Conservation (phyloP, 2,797 vertebrate species). For the Phoxinus dragarum region DNA sequence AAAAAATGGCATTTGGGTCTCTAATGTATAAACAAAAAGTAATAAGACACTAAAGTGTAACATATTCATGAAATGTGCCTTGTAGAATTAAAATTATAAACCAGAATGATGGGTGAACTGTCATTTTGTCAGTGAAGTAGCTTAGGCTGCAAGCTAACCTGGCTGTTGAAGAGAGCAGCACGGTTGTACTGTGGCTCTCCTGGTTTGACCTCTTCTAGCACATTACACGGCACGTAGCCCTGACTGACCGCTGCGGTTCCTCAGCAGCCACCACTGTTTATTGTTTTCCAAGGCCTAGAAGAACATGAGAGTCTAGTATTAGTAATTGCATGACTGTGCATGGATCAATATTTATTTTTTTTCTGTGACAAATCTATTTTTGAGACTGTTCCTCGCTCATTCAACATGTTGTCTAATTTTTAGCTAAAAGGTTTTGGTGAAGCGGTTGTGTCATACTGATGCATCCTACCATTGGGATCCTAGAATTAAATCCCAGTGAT, state of each 20-base stretch:
- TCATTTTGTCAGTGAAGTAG: not conserved
- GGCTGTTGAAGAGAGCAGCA: conserved; percentile 54
- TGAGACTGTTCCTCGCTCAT: not conserved
- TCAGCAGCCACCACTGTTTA: conserved; percentile 85
- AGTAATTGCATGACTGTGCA: not conserved
- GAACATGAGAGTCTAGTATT: conserved; percentile 16
- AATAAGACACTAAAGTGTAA: not conserved
- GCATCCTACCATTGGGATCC: not conserved
- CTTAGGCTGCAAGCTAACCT: conserved; percentile 49
- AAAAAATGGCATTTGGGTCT: not conserved
- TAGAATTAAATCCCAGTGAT: conserved; percentile 35
- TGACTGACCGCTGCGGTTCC: conserved; percentile 80
- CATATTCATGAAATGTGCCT: not conserved
- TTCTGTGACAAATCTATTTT: conserved; percentile 19
- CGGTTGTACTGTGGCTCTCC: conserved; percentile 67
- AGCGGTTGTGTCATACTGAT: not conserved
- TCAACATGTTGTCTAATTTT: conserved; percentile 28
- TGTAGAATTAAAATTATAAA: not conserved
- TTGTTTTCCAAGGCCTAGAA: conserved; percentile 82
- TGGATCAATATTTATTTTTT: conserved; percentile 1
- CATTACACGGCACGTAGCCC: conserved; percentile 85
- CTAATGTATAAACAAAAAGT: not conserved
- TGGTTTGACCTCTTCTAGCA: conserved; percentile 76
- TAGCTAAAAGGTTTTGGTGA: conserved; percentile 5
- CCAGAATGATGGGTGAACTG: not conserved